Evolutionary conservation across 2,888 invertebrate genomes (phyloP).

Genomic region (Andrena fulva): DNA sequence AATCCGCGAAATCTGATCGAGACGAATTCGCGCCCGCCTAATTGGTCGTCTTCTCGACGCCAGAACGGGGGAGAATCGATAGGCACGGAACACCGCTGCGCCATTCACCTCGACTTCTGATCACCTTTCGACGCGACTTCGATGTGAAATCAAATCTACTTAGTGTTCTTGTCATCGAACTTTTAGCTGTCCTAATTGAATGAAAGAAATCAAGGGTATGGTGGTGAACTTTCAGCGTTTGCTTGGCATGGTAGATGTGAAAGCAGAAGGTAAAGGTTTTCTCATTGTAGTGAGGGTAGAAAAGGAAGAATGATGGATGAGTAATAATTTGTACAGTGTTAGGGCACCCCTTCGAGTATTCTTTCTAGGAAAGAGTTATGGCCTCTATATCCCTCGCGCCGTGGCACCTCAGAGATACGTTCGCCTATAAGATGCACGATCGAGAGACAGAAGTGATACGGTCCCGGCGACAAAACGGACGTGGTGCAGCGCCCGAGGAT

Average conservation of each 20-base stretch:
- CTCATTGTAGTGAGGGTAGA: background rate
- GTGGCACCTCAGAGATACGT: background rate
- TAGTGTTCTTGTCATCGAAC: too few relatives aligned
- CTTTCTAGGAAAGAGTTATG: too few relatives aligned
- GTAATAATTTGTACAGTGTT: background rate
- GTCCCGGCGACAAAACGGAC: conserved; percentile 13
- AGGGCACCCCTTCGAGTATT: background rate
- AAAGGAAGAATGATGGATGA: background rate
- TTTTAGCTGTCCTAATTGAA: too few relatives aligned
- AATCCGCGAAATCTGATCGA: conserved; percentile 26
- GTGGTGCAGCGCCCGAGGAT: background rate
- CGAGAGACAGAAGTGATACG: background rate
- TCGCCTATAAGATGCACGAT: background rate
- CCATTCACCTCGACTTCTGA: background rate
- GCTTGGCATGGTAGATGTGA: background rate
- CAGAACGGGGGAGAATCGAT: background rate
- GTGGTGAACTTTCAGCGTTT: too few relatives aligned
- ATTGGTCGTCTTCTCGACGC: conserved; percentile 11
- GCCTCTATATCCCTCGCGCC: background rate
- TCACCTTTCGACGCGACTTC: background rate
- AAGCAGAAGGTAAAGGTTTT: background rate
- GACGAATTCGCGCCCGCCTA: conserved; percentile 26
- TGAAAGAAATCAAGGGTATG: too few relatives aligned
- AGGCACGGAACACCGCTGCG: too few relatives aligned
- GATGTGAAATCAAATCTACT: background rate